Conservation (phyloP, 2,113 vertebrate genomes). For the Lepidothrix coronata region DNA sequence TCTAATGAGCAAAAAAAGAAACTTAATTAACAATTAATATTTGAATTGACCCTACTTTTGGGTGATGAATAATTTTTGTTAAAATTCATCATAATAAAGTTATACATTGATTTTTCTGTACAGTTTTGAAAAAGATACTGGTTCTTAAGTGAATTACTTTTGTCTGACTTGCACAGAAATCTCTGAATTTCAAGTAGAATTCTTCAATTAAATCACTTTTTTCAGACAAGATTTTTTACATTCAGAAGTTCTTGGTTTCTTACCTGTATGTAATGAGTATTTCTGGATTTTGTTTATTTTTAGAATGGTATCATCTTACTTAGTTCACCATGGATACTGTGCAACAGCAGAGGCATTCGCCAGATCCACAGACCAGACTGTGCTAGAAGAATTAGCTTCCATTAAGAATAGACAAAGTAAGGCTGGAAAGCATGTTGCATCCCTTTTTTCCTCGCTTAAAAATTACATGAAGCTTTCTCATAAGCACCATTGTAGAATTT, state of each 20-base stretch:
- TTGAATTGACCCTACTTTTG: neutral
- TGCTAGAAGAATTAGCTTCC: constrained; percentile 97
- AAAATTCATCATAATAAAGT: neutral
- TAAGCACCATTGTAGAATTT: neutral
- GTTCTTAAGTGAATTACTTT: neutral
- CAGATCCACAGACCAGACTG: constrained; percentile 97
- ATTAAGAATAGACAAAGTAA: constrained; percentile 99
- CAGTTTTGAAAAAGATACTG: neutral
- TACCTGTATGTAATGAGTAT: constrained; percentile 9
- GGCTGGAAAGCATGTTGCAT: constrained; percentile 57
- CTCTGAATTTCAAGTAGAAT: neutral
- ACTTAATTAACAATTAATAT: neutral
- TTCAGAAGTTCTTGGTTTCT: neutral
- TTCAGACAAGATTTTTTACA: neutral
- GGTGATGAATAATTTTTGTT: neutral
- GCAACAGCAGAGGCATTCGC: constrained; percentile 98
- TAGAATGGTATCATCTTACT: constrained; percentile 98
- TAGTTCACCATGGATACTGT: constrained; percentile 98
- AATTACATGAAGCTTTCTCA: neutral
- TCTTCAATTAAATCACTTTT: neutral
- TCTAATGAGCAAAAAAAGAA: neutral
- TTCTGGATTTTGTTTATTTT: constrained; percentile 57
- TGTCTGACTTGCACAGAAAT: neutral
- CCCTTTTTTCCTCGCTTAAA: neutral
- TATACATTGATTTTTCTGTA: neutral